These are phyloP conservation scores for Pithys albifrons DNA, from an alignment of 2,113 vertebrate species.

Conservation along the genomic window DNA sequence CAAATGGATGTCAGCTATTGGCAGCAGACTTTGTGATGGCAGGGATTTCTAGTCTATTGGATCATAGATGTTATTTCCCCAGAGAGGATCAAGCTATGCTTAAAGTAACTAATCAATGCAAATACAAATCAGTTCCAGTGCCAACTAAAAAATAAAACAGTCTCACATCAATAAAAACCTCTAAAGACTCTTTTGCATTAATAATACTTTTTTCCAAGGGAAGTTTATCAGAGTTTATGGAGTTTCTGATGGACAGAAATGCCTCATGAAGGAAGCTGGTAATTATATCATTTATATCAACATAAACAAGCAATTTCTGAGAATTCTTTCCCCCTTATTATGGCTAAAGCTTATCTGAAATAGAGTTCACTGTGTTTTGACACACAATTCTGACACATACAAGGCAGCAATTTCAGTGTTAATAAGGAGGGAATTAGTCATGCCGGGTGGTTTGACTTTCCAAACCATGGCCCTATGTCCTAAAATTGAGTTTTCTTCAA, in stretches of 20 bases:
- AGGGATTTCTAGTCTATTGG: not conserved
- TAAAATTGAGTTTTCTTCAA: not conserved
- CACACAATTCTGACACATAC: not conserved
- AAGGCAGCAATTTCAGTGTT: not conserved
- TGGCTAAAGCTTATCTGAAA: not conserved
- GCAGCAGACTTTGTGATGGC: not conserved
- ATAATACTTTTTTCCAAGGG: not conserved
- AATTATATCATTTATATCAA: not conserved
- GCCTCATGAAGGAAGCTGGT: not conserved
- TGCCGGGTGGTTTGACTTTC: not conserved
- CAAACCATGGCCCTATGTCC: not conserved
- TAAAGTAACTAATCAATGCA: not conserved
- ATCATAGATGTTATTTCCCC: not conserved
- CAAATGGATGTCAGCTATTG: not conserved
- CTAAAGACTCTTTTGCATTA: not conserved
- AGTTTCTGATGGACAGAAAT: not conserved
- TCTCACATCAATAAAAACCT: not conserved
- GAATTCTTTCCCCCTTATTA: not conserved
- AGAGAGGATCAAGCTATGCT: not conserved
- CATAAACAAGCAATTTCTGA: not conserved
- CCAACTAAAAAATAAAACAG: not conserved
- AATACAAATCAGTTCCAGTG: not conserved
- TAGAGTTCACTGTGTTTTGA: not conserved
- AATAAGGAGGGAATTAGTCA: not conserved
- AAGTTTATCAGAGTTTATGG: not conserved